A percentile compares a stretch with the other conserved stretches of the same genome.
Evolutionary conservation across 2,888 invertebrate species (phyloP).

Genomic region (Tenthredo livida): DNA sequence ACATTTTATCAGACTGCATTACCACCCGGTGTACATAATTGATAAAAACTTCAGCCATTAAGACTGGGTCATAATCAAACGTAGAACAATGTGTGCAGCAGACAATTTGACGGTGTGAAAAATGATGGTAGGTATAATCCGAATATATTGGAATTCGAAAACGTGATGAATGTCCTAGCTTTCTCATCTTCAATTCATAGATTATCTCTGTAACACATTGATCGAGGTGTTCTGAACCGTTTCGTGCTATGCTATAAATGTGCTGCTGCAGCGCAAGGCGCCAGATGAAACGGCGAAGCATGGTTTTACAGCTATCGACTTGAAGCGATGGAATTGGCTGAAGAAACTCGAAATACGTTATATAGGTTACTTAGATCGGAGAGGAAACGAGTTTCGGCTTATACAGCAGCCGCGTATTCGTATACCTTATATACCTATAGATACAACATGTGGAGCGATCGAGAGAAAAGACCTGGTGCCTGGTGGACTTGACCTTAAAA

Average conservation of each 20-base stretch:
- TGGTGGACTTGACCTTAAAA: conserved; percentile 43
- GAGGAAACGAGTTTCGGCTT: conserved; percentile 32
- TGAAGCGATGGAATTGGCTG: background rate
- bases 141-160: too few relatives aligned
- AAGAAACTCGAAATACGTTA: conserved; percentile 47
- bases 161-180: too few relatives aligned
- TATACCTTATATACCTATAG: background rate
- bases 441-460: background rate
- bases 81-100: too few relatives aligned
- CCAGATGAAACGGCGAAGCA: conserved; percentile 12
- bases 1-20: background rate
- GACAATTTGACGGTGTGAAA: too few relatives aligned
- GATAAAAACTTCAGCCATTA: too few relatives aligned
- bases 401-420: conserved; percentile 46
- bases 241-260: background rate
- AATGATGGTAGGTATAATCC: too few relatives aligned
- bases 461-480: background rate
- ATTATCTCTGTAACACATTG: background rate
- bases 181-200: background rate
- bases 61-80: too few relatives aligned
- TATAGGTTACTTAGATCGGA: conserved; percentile 48
- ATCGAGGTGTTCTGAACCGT: background rate
- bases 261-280: background rate
- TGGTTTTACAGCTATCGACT: conserved; percentile 16
- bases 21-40: background rate